phyloP scores from a whole-genome alignment of 2,888 invertebrate species.

The Pseudococcus viburni region DNA sequence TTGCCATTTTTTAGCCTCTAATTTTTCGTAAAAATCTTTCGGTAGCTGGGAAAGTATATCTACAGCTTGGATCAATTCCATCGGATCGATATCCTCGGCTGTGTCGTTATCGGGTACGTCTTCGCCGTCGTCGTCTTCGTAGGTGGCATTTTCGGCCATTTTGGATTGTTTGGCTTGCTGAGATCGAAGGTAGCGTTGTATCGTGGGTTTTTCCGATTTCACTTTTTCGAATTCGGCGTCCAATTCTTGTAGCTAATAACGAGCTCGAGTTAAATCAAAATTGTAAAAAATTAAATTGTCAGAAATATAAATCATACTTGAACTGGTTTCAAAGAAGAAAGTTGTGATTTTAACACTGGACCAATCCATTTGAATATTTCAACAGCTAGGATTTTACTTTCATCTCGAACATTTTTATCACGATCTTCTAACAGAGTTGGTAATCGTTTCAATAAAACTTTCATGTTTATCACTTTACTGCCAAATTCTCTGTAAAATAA shows the following conservation, averaged over 20 bases:
- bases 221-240: slow-evolving; percentile 89
- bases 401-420: slow-evolving; percentile 92
- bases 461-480: slow-evolving; percentile 89
- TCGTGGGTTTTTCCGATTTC: slow-evolving; percentile 78
- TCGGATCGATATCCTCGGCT: slow-evolving; percentile 84
- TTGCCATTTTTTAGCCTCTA: slow-evolving; percentile 97
- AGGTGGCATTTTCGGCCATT: slow-evolving; percentile 72
- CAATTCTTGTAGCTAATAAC: slow-evolving; percentile 81
- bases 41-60: slow-evolving; percentile 94
- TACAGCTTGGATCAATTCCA: slow-evolving; percentile 91
- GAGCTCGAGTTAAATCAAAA: not conserved
- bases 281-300: not conserved
- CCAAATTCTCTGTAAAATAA: slow-evolving; percentile 83
- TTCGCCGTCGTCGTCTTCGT: slow-evolving; percentile 75
- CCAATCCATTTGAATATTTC: slow-evolving; percentile 96
- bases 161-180: slow-evolving; percentile 82
- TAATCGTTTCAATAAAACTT: slow-evolving; percentile 90
- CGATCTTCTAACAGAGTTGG: slow-evolving; percentile 88
- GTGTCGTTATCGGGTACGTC: slow-evolving; percentile 75
- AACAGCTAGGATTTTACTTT: slow-evolving; percentile 90
- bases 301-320: slow-evolving; percentile 73
- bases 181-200: slow-evolving; percentile 83
- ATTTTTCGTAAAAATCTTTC: slow-evolving; percentile 94
- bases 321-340: slow-evolving; percentile 88
- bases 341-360: slow-evolving; percentile 82